A percentile compares a stretch with the other conserved stretches of the same genome.
These are phyloP conservation scores for Sialia sialis DNA, from an alignment of 2,113 vertebrate species.

Conservation along the genomic window DNA sequence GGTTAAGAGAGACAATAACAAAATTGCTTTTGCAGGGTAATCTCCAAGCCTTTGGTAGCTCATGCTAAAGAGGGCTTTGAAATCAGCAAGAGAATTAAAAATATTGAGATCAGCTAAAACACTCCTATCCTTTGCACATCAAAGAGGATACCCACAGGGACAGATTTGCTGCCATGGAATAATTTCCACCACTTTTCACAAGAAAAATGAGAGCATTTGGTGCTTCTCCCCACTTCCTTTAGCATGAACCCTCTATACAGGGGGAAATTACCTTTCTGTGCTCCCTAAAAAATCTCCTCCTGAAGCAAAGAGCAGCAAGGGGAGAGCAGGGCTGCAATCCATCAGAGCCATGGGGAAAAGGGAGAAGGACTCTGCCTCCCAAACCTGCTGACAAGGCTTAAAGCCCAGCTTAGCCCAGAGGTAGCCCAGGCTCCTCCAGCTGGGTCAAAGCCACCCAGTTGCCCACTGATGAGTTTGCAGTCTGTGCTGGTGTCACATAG, in stretches of 20 bases:
- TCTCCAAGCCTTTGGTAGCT: neutral
- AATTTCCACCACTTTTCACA: constrained; percentile 9
- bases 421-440: neutral
- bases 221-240: neutral
- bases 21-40: constrained; percentile 21
- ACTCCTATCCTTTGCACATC: constrained; percentile 35
- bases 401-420: neutral
- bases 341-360: neutral
- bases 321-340: neutral
- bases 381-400: neutral
- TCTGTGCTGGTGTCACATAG: neutral
- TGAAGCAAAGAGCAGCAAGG: rapidly evolving
- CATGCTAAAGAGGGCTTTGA: neutral
- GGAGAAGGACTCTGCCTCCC: neutral
- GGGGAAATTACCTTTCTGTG: neutral
- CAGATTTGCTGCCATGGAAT: constrained; percentile 18
- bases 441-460: neutral
- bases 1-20: constrained; percentile 45
- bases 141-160: constrained; percentile 48
- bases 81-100: constrained; percentile 59
- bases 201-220: neutral
- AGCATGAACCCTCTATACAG: rapidly evolving
- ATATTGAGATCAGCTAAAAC: constrained; percentile 50
- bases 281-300: neutral
- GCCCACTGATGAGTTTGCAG: neutral